A percentile compares a stretch with the other conserved stretches of the same genome.
Conservation (phyloP, 2,888 invertebrate genomes). For the Drosophila leonis region DNA sequence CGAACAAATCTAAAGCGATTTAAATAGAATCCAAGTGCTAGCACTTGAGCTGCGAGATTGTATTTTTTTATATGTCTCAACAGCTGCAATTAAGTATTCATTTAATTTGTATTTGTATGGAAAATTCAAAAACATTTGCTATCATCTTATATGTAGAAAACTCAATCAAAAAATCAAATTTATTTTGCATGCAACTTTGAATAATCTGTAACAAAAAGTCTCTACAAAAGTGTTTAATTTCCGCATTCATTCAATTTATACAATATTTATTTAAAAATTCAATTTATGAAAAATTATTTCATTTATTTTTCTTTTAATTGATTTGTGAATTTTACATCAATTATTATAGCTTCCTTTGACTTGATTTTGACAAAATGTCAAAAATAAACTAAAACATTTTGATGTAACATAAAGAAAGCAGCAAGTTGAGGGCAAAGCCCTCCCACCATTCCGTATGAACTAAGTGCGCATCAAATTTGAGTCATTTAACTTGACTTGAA, state of each 20-base stretch:
- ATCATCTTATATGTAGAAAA: not conserved
- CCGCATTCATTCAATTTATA: not conserved
- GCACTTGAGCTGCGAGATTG: not conserved
- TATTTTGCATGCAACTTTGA: not conserved
- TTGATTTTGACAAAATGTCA: not conserved
- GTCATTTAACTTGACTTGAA: constrained; percentile 66
- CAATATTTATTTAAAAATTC: not conserved
- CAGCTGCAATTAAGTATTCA: not conserved
- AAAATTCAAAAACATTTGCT: not conserved
- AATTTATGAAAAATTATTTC: not conserved
- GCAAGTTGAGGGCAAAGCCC: constrained; percentile 8
- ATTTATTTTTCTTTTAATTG: not conserved
- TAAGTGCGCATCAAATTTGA: constrained; percentile 75
- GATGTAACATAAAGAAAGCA: not conserved
- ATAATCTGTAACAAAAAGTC: not conserved
- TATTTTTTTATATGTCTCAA: not conserved
- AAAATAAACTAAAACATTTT: not conserved
- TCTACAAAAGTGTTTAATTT: not conserved
- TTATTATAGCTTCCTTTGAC: not conserved
- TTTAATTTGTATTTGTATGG: not conserved
- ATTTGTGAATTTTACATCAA: not conserved
- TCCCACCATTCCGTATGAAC: constrained; percentile 20
- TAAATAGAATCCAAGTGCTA: constrained; percentile 2
- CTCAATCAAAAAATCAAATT: not conserved
- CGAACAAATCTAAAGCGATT: constrained; percentile 10